phyloP scores from a whole-genome alignment of 2,797 vertebrate genomes.

The Gambusia yucatana region DNA sequence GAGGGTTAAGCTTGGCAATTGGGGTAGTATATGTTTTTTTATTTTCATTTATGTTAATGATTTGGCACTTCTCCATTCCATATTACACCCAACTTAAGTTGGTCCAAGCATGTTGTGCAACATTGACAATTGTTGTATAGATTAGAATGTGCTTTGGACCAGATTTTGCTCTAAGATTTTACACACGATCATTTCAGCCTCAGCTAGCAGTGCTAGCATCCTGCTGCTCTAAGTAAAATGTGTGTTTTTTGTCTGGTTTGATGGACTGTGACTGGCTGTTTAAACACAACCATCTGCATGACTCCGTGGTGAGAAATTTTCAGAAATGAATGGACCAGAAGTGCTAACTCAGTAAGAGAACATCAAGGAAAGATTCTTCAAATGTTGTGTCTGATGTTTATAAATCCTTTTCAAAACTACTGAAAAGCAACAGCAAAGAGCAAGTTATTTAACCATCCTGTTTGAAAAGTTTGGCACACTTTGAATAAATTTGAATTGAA shows the following conservation, averaged over 20 bases:
- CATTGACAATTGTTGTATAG: neutral
- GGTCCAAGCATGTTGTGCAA: neutral
- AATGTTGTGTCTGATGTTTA: constrained; percentile 5
- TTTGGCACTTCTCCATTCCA: neutral
- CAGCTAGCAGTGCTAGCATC: constrained; percentile 15
- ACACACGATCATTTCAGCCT: neutral
- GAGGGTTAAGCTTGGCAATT: neutral
- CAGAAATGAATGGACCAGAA: constrained; percentile 27
- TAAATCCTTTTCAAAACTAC: constrained; percentile 8
- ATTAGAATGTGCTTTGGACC: neutral
- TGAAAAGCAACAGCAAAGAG: constrained; percentile 7
- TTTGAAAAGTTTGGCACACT: constrained; percentile 12
- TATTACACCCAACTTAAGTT: neutral
- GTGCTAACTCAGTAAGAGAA: constrained; percentile 29
- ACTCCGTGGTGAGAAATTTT: constrained; percentile 32
- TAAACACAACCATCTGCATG: constrained; percentile 15
- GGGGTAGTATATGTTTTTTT: neutral
- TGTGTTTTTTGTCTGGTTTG: constrained; percentile 9
- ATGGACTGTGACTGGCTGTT: constrained; percentile 11
- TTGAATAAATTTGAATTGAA: constrained; percentile 11
- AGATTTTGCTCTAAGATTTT: neutral
- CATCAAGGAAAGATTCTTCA: constrained; percentile 24
- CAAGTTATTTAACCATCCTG: constrained; percentile 1
- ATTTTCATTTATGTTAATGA: neutral
- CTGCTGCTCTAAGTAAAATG: constrained; percentile 35